Conservation (phyloP, 2,888 invertebrate genomes). For the Apotomis capreana region DNA sequence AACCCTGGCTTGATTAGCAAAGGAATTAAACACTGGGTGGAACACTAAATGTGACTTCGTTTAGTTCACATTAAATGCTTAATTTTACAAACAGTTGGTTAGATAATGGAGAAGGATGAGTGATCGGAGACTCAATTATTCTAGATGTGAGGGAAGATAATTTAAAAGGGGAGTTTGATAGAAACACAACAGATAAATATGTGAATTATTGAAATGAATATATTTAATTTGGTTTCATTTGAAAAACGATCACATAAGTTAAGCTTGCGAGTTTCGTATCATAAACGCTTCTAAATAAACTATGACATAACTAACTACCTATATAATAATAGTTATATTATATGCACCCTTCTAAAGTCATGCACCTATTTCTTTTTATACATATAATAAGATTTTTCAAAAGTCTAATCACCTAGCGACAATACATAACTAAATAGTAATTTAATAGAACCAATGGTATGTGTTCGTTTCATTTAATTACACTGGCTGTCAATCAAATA, state of each 20-base stretch:
- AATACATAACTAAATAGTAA: not conserved
- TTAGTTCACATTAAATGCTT: slow-evolving; percentile 32
- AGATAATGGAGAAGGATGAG: slow-evolving; percentile 34
- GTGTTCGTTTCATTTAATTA: not conserved
- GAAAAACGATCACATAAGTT: not conserved
- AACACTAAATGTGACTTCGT: slow-evolving; percentile 36
- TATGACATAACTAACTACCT: no score
- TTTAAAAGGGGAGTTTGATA: slow-evolving; percentile 3
- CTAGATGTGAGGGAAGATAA: slow-evolving; percentile 23
- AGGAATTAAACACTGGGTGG: slow-evolving; percentile 32
- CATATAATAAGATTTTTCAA: no score
- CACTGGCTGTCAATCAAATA: slow-evolving; percentile 2
- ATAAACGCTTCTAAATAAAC: no score
- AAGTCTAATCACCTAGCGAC: no score
- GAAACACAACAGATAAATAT: not conserved
- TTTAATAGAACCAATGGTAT: not conserved
- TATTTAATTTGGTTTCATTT: not conserved
- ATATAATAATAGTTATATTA: no score
- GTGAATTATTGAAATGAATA: slow-evolving; percentile 2
- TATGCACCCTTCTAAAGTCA: no score
- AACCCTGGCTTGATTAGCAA: slow-evolving; percentile 31
- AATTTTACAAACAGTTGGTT: slow-evolving; percentile 36
- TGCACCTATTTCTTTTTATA: no score
- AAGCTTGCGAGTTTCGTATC: not conserved
- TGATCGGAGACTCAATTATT: slow-evolving; percentile 20